These are phyloP conservation scores for Syngnathus floridae DNA, from an alignment of 2,113 vertebrate species.

Conservation along the genomic window DNA sequence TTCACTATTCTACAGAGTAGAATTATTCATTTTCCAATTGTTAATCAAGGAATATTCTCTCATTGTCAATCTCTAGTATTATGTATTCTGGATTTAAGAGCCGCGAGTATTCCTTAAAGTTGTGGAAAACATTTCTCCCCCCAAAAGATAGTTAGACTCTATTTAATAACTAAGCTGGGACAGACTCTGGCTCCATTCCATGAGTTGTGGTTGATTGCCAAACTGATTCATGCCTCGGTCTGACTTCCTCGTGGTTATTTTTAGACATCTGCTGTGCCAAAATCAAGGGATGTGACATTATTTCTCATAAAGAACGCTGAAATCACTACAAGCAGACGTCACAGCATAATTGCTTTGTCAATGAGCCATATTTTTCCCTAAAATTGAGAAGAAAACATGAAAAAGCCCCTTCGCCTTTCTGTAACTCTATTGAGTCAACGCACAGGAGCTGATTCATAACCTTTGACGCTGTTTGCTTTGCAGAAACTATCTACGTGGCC, in stretches of 20 bases:
- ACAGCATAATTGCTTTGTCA: neutral
- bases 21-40: neutral
- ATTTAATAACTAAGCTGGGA: neutral
- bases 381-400: neutral
- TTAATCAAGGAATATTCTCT: neutral
- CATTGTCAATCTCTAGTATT: neutral
- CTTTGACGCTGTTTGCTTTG: conserved; percentile 9
- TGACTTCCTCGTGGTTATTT: neutral
- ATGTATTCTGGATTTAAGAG: neutral
- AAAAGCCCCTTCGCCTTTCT: neutral
- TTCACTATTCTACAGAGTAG: too few species aligned
- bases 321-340: neutral
- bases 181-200: neutral
- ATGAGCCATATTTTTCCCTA: neutral
- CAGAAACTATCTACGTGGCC: conserved; percentile 76
- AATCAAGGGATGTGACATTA: neutral
- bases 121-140: neutral
- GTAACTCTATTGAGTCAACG: neutral
- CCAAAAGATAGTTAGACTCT: neutral
- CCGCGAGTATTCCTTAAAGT: neutral
- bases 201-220: neutral
- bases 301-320: neutral
- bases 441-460: neutral
- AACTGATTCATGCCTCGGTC: neutral
- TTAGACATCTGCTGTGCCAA: neutral